A percentile compares a stretch with the other conserved stretches of the same genome.
These are phyloP conservation scores for Drosophila orena DNA, from an alignment of 1,140 invertebrate genomes.

Conservation along the genomic window DNA sequence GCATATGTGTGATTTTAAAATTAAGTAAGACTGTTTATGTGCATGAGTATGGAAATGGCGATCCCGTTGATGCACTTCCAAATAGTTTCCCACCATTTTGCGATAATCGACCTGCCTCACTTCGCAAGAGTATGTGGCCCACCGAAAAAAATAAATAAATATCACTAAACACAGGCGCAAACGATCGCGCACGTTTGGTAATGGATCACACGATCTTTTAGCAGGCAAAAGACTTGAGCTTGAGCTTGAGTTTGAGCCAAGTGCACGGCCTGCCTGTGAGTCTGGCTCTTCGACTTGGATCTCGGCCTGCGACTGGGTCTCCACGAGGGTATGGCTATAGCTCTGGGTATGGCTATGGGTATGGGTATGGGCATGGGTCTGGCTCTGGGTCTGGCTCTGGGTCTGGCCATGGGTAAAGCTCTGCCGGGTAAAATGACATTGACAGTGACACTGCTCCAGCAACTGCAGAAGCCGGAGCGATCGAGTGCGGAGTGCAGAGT, in stretches of 20 bases:
- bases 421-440: constrained; percentile 72
- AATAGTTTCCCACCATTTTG: constrained; percentile 13
- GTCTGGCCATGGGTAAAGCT: constrained; percentile 12
- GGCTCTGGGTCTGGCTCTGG: neutral
- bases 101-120: constrained; percentile 5
- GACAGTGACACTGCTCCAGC: constrained; percentile 78
- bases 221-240: constrained; percentile 58
- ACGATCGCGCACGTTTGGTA: constrained; percentile 83
- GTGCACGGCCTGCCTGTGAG: constrained; percentile 47
- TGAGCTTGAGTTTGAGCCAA: constrained; percentile 48
- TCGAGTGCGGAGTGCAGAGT: constrained; percentile 40
- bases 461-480: constrained; percentile 56
- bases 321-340: constrained; percentile 1
- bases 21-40: neutral
- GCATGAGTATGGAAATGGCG: neutral
- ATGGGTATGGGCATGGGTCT: neutral
- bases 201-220: constrained; percentile 80
- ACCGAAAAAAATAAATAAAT: constrained; percentile 66
- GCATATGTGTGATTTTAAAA: neutral
- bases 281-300: constrained; percentile 21
- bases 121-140: constrained; percentile 46
- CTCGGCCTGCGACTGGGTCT: constrained; percentile 14
- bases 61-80: constrained; percentile 4
- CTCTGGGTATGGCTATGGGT: neutral
- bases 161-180: constrained; percentile 80